Evolutionary conservation across 1,140 invertebrate species (phyloP).

Genomic region (Metopolophium dirhodum): DNA sequence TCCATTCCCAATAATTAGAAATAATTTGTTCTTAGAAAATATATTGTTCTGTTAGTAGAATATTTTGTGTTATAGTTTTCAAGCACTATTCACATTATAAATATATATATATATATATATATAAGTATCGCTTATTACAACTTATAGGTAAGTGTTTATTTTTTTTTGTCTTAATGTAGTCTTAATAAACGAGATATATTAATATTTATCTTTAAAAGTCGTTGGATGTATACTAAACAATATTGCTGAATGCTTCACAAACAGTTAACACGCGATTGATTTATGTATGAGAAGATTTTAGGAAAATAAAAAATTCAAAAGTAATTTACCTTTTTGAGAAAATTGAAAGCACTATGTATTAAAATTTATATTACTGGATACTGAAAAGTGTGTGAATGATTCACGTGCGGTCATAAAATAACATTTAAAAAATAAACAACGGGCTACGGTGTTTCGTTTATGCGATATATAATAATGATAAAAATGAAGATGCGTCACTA

Average conservation of each 20-base stretch:
- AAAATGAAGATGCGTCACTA: slow-evolving; percentile 20
- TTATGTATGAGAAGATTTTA: background rate
- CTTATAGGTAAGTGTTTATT: no score
- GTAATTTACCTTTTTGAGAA: background rate
- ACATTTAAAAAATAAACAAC: background rate
- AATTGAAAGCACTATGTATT: background rate
- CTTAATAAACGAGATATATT: no score
- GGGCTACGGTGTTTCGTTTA: background rate
- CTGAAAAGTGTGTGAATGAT: background rate
- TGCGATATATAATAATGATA: slow-evolving; percentile 21
- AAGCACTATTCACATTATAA: background rate
- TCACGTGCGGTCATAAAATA: background rate
- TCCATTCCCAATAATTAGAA: background rate
- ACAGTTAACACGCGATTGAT: background rate
- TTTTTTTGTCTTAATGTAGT: no score
- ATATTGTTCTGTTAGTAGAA: background rate
- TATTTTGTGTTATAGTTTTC: background rate
- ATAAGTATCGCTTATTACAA: no score
- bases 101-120: no score
- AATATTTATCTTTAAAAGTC: background rate
- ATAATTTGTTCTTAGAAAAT: background rate
- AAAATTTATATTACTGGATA: background rate
- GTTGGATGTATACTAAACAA: background rate
- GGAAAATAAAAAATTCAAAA: background rate
- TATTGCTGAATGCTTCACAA: background rate